Percentiles rank a stretch among this genome's conserved stretches.
Conservation (phyloP, 2,888 invertebrate genomes). For the Drosophila neonasuta region DNA sequence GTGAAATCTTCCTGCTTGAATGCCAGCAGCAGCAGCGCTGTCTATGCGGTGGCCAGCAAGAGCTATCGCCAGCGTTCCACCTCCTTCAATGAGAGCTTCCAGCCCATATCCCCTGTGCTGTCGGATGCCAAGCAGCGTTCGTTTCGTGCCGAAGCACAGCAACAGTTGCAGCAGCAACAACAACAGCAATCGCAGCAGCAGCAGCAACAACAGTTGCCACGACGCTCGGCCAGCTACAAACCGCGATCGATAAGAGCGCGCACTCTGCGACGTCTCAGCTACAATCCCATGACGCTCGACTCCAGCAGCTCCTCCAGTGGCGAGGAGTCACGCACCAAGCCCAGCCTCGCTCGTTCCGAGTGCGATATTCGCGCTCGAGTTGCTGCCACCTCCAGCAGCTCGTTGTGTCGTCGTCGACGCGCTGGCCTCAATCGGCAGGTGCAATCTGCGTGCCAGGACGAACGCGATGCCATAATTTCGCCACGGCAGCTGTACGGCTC, state of each 20-base stretch:
- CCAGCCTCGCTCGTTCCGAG: slow-evolving; percentile 84
- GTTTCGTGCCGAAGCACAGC: slow-evolving; percentile 52
- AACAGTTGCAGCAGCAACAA: slow-evolving; percentile 26
- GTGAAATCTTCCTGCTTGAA: slow-evolving; percentile 72
- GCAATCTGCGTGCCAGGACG: slow-evolving; percentile 75
- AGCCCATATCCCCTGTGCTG: slow-evolving; percentile 79
- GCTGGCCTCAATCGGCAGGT: slow-evolving; percentile 80
- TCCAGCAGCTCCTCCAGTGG: slow-evolving; percentile 84
- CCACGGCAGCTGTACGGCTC: slow-evolving; percentile 82
- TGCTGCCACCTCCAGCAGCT: slow-evolving; percentile 60
- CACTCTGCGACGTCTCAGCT: slow-evolving; percentile 83
- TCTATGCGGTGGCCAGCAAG: slow-evolving; percentile 67
- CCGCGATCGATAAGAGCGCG: slow-evolving; percentile 84
- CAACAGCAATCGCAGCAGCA: slow-evolving; percentile 25
- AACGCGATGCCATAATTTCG: slow-evolving; percentile 67
- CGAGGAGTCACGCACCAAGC: slow-evolving; percentile 82
- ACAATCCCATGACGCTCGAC: slow-evolving; percentile 84
- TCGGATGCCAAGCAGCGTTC: slow-evolving; percentile 59
- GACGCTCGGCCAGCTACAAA: slow-evolving; percentile 75
- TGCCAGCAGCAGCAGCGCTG: slow-evolving; percentile 78
- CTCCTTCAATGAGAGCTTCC: slow-evolving; percentile 83
- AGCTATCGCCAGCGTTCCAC: slow-evolving; percentile 82
- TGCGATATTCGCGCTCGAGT: slow-evolving; percentile 83
- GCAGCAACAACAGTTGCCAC: slow-evolving; percentile 35
- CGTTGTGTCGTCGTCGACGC: slow-evolving; percentile 73